Conservation (phyloP, 1,140 invertebrate species). For the Sogatella furcifera region DNA sequence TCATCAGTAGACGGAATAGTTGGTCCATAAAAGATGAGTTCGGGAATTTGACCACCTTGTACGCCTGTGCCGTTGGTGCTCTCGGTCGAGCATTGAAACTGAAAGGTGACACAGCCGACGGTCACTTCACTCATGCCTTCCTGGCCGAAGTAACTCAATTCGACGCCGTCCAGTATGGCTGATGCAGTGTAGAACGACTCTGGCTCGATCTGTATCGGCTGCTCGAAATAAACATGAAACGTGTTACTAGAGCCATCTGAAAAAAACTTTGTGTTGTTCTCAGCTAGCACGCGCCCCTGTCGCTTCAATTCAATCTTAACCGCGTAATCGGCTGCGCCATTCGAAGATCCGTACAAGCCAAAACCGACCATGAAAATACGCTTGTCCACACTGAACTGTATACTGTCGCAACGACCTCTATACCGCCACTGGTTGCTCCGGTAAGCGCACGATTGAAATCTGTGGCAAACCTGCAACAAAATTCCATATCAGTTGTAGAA, state of each 20-base stretch:
- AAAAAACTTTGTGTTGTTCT: conserved; percentile 85
- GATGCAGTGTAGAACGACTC: conserved; percentile 86
- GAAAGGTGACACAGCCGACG: conserved; percentile 80
- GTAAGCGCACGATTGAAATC: conserved; percentile 93
- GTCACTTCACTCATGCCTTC: conserved; percentile 86
- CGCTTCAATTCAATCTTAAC: conserved; percentile 85
- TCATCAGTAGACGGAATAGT: conserved; percentile 33
- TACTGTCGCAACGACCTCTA: conserved; percentile 80
- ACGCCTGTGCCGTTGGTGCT: conserved; percentile 90
- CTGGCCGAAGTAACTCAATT: conserved; percentile 91
- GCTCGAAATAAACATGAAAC: conserved; percentile 86
- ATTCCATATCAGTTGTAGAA: conserved; percentile 7
- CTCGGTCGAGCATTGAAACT: conserved; percentile 88
- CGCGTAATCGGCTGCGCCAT: conserved; percentile 80
- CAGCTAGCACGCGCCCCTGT: conserved; percentile 69
- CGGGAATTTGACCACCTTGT: conserved; percentile 88
- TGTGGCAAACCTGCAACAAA: conserved; percentile 65
- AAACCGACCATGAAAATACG: conserved; percentile 88
- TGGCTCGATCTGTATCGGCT: conserved; percentile 84
- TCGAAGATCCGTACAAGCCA: conserved; percentile 84
- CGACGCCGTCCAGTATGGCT: conserved; percentile 76
- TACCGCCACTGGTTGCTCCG: conserved; percentile 93
- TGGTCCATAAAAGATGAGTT: conserved; percentile 84
- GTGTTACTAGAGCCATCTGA: conserved; percentile 89
- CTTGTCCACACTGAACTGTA: conserved; percentile 86